These are phyloP conservation scores for Rhagonycha lutea DNA, from an alignment of 2,888 invertebrate species.

Conservation along the genomic window DNA sequence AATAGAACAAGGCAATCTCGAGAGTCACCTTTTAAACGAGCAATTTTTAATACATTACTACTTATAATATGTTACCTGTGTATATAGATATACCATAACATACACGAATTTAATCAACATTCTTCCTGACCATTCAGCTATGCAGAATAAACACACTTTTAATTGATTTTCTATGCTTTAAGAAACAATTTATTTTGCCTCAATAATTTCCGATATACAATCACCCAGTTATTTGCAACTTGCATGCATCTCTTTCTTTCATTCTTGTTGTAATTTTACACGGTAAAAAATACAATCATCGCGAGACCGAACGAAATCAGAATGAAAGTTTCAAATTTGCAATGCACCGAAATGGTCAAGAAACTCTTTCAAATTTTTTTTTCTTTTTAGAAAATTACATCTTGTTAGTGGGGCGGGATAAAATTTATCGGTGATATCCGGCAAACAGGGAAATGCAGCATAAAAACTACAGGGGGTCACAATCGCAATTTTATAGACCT, in stretches of 20 bases:
- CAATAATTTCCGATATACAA: slow-evolving; percentile 18
- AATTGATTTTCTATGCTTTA: slow-evolving; percentile 35
- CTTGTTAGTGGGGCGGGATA: background rate
- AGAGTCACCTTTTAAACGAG: slow-evolving; percentile 22
- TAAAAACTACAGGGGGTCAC: background rate
- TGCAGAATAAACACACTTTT: slow-evolving; percentile 36
- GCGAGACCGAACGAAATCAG: no score
- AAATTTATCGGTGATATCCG: background rate
- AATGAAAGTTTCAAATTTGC: no score
- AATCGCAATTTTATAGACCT: background rate
- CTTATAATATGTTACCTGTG: background rate
- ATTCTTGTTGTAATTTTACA: no score
- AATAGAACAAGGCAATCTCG: slow-evolving; percentile 29
- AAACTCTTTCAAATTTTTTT: background rate
- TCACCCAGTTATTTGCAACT: background rate
- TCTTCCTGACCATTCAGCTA: slow-evolving; percentile 35
- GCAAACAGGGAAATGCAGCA: background rate
- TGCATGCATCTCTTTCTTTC: background rate
- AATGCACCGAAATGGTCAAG: no score
- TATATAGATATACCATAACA: background rate
- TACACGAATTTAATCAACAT: slow-evolving; percentile 36
- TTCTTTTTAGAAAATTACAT: background rate
- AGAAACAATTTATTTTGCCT: slow-evolving; percentile 30
- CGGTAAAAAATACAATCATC: no score
- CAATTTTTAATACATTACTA: slow-evolving; percentile 6